These are phyloP conservation scores for Drosophila nigromelanica DNA, from an alignment of 1,140 invertebrate genomes.

Conservation along the genomic window DNA sequence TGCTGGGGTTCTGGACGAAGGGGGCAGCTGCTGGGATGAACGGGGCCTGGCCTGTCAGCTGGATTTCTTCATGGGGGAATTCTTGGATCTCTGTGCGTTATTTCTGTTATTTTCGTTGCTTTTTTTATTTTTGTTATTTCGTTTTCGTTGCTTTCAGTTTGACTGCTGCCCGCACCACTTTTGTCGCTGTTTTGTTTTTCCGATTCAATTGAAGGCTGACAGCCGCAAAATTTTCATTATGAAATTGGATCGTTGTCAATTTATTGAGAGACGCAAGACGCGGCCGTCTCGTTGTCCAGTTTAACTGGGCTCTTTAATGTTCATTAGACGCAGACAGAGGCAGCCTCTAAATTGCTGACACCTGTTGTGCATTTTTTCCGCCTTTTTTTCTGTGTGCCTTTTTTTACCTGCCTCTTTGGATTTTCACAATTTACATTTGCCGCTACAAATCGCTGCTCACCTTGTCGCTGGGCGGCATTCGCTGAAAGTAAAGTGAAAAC, in stretches of 20 bases:
- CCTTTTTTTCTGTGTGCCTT: constrained; percentile 21
- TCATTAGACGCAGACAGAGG: constrained; percentile 35
- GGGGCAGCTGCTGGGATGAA: constrained; percentile 10
- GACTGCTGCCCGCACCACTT: constrained; percentile 8
- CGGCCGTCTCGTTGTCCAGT: neutral
- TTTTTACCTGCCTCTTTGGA: constrained; percentile 24
- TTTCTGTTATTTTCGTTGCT: constrained; percentile 27
- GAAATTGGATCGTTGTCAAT: constrained; percentile 81
- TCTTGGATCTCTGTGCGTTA: constrained; percentile 44
- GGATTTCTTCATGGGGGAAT: constrained; percentile 74
- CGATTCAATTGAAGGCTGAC: constrained; percentile 79
- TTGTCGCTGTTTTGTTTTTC: constrained; percentile 58
- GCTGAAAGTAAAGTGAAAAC: constrained; percentile 64
- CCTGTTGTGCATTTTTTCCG: constrained; percentile 62
- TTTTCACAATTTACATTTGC: constrained; percentile 57
- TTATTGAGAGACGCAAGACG: constrained; percentile 13
- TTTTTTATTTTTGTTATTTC: constrained; percentile 43
- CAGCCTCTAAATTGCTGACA: constrained; percentile 55
- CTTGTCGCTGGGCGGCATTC: constrained; percentile 37
- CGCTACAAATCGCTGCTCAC: constrained; percentile 68
- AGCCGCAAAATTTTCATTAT: constrained; percentile 78
- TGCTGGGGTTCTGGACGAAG: constrained; percentile 6
- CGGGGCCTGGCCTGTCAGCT: constrained; percentile 63
- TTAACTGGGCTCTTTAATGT: constrained; percentile 6
- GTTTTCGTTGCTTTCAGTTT: constrained; percentile 8